These are phyloP conservation scores for Pycnomerus fuliginosus DNA, from an alignment of 2,888 invertebrate species.

Conservation along the genomic window DNA sequence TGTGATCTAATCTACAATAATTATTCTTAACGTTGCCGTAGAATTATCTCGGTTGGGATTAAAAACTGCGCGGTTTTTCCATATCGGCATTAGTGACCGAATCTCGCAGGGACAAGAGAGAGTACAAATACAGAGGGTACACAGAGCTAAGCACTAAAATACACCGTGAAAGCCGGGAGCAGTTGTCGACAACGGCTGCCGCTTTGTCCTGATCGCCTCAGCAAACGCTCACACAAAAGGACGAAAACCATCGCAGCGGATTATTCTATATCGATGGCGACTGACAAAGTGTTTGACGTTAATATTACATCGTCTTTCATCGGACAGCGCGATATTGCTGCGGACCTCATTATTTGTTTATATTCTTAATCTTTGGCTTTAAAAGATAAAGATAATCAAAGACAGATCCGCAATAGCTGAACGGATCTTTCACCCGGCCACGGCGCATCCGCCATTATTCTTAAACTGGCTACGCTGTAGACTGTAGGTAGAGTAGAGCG, in stretches of 20 bases:
- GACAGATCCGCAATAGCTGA: no score
- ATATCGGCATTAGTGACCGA: no score
- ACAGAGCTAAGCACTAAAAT: slow-evolving; percentile 44
- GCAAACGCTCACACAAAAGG: slow-evolving; percentile 45
- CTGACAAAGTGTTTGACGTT: slow-evolving; percentile 46
- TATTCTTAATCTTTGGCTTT: no score
- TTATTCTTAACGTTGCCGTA: slow-evolving; percentile 34
- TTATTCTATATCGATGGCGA: slow-evolving; percentile 43
- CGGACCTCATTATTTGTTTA: no score
- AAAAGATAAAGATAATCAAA: no score
- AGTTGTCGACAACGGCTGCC: slow-evolving; percentile 41
- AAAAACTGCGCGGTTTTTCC: no score
- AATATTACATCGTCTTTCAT: slow-evolving; percentile 37
- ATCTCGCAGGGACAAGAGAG: slow-evolving; percentile 16
- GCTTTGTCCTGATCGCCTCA: slow-evolving; percentile 48
- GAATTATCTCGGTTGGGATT: slow-evolving; percentile 27
- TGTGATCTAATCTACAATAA: slow-evolving; percentile 36
- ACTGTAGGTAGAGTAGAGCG: no score
- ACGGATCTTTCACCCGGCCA: no score
- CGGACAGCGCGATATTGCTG: no score
- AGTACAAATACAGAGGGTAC: slow-evolving; percentile 33
- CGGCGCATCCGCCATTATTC: no score
- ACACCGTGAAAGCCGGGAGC: slow-evolving; percentile 45
- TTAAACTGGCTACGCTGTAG: no score
- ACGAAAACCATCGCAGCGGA: slow-evolving; percentile 42